These are phyloP conservation scores for Ahaetulla prasina DNA, from an alignment of 2,113 vertebrate genomes.

Conservation along the genomic window DNA sequence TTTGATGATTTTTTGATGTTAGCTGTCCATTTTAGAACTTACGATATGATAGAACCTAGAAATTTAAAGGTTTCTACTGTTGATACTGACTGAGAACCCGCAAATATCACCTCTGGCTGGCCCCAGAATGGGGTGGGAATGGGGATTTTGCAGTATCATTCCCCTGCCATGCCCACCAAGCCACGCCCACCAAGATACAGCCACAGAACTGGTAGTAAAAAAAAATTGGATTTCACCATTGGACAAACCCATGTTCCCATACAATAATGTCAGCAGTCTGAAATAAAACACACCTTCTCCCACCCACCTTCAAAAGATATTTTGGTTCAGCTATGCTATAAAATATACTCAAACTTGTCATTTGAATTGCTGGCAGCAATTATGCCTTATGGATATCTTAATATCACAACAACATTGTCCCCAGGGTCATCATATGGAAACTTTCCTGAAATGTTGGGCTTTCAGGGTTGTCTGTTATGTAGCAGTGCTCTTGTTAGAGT, in stretches of 20 bases:
- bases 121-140: too few species aligned
- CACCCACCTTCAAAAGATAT: not conserved
- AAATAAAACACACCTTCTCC: not conserved
- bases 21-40: too few species aligned
- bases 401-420: not conserved
- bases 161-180: too few species aligned
- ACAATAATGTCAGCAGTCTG: not conserved
- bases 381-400: not conserved
- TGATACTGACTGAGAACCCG: too few species aligned
- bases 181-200: too few species aligned
- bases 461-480: not conserved
- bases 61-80: too few species aligned
- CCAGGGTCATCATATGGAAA: not conserved
- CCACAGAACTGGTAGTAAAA: too few species aligned
- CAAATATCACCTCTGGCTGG: too few species aligned
- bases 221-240: too few species aligned
- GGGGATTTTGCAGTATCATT: too few species aligned
- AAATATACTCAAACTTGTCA: not conserved
- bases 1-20: too few species aligned
- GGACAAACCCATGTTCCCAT: not conserved
- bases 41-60: too few species aligned
- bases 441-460: not conserved
- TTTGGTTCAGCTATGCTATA: not conserved
- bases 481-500: not conserved
- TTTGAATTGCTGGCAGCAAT: not conserved